phyloP scores from a whole-genome alignment of 1,140 invertebrate genomes.

The Psilanteris sp. region DNA sequence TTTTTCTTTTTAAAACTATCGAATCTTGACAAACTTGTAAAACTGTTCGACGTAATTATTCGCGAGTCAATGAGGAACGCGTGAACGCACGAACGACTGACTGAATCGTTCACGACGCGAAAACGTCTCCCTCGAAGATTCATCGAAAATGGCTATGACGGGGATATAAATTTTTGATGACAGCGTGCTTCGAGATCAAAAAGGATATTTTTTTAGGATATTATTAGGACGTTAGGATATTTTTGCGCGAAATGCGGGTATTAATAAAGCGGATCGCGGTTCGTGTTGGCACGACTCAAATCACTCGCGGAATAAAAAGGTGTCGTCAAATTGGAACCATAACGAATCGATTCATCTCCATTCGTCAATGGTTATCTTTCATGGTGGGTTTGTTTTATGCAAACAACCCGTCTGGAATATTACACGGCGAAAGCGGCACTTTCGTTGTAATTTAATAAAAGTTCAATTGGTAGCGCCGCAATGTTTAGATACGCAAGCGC shows the following conservation, averaged over 20 bases:
- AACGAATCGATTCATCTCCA: constrained; percentile 55
- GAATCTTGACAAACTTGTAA: too few relatives aligned
- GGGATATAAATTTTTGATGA: constrained; percentile 2
- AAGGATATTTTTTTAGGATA: neutral
- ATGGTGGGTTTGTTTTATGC: constrained; percentile 38
- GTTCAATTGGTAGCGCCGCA: constrained; percentile 34
- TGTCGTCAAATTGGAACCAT: constrained; percentile 6
- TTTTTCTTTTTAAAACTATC: too few relatives aligned
- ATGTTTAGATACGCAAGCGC: constrained; percentile 31
- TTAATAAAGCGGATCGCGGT: constrained; percentile 1
- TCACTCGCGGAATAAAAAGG: constrained; percentile 7
- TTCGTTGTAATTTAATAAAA: constrained; percentile 56
- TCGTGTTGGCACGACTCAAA: constrained; percentile 1
- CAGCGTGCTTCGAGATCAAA: neutral
- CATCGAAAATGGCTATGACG: neutral
- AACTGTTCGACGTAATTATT: too few relatives aligned
- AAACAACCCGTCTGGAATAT: constrained; percentile 58
- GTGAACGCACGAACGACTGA: too few relatives aligned
- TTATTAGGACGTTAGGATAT: constrained; percentile 2
- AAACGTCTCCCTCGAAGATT: too few relatives aligned
- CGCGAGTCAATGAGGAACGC: too few relatives aligned
- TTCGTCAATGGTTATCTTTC: constrained; percentile 57
- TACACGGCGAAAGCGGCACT: constrained; percentile 41
- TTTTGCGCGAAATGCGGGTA: constrained; percentile 3
- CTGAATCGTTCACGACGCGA: too few relatives aligned